These are phyloP conservation scores for Numenius phaeopus DNA, from an alignment of 2,797 vertebrate species.

Conservation along the genomic window DNA sequence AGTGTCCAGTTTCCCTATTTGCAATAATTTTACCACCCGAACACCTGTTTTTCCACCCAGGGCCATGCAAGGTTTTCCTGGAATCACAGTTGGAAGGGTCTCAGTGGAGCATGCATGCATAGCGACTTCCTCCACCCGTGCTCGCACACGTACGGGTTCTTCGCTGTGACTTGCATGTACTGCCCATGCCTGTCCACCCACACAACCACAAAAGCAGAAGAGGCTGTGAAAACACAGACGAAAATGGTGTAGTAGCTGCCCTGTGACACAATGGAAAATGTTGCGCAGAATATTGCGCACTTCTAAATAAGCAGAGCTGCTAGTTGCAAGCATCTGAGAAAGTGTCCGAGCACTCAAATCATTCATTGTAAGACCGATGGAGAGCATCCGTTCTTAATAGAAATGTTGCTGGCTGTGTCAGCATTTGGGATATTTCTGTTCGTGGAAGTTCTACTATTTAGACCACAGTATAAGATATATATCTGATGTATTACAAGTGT, in stretches of 20 bases:
- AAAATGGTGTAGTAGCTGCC: background rate
- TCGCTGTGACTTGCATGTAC: background rate
- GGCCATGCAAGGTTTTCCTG: constrained; percentile 22
- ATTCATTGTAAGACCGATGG: background rate
- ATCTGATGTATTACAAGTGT: background rate
- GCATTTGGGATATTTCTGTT: background rate
- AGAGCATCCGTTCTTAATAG: background rate
- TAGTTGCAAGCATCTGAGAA: background rate
- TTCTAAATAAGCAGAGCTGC: background rate
- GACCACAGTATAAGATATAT: background rate
- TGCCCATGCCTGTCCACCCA: constrained; percentile 36
- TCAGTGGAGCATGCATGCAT: background rate
- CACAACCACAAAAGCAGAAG: constrained; percentile 70
- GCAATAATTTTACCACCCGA: fast-evolving
- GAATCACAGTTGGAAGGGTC: constrained; percentile 62
- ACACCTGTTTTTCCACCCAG: background rate
- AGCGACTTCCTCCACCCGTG: background rate
- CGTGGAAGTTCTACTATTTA: background rate
- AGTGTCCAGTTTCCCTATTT: fast-evolving
- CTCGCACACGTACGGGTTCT: background rate
- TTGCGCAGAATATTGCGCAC: fast-evolving
- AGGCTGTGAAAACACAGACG: background rate
- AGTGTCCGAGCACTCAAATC: fast-evolving
- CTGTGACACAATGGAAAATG: constrained; percentile 30
- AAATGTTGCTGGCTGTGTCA: background rate